Evolutionary conservation across 35 echinoderm and acorn worm species (phyloP).

Genomic region (Lytechinus pictus): DNA sequence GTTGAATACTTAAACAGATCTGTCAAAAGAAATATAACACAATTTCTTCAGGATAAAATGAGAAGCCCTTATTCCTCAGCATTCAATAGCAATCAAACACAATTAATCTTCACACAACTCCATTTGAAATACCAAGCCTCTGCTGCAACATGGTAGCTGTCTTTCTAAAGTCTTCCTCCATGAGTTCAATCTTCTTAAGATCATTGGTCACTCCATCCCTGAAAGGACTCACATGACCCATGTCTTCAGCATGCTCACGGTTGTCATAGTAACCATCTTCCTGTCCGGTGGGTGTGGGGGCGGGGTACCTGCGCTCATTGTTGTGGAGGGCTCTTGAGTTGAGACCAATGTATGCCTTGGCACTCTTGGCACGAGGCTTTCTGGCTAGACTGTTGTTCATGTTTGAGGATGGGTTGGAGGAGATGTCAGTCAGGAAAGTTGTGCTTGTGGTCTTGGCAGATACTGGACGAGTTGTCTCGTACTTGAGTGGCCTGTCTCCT

Average conservation of each 20-base stretch:
- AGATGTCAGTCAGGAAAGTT: background rate
- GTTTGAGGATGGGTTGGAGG: background rate
- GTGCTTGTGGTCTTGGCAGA: constrained; percentile 70
- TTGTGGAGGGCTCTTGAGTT: constrained; percentile 15
- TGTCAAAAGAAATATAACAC: background rate
- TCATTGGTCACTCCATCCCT: constrained; percentile 68
- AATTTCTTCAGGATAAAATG: background rate
- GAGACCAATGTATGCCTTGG: constrained; percentile 44
- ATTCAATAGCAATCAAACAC: background rate
- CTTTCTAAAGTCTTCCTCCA: constrained; percentile 91
- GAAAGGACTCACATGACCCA: constrained; percentile 37
- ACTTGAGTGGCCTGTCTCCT: constrained; percentile 91
- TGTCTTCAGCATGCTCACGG: background rate
- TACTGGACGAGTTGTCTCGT: constrained; percentile 89
- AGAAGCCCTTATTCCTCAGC: background rate
- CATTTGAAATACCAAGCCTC: constrained; percentile 77
- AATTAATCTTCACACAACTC: background rate
- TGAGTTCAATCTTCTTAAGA: constrained; percentile 70
- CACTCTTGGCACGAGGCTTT: constrained; percentile 69
- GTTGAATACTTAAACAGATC: background rate
- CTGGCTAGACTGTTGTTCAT: background rate
- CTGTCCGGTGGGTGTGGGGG: background rate
- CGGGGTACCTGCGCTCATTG: constrained; percentile 17
- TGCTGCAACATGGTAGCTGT: constrained; percentile 88
- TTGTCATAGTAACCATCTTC: background rate